Conservation (phyloP, 1,140 invertebrate genomes). For the Zaprionus lachaisei region DNA sequence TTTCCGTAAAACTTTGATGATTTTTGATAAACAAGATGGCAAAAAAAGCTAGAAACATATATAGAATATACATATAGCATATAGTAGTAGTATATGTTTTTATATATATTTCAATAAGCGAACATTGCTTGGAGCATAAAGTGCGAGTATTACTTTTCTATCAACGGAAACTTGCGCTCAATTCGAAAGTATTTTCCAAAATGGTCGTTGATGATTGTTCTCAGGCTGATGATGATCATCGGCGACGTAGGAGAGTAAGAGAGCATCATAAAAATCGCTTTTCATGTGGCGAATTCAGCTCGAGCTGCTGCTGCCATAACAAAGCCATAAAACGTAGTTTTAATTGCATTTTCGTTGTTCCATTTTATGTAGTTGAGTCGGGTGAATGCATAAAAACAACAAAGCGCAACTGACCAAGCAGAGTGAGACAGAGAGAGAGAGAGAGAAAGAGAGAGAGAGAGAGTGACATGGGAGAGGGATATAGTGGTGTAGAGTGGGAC, state of each 20-base stretch:
- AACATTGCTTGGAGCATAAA: slow-evolving; percentile 52
- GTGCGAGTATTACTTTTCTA: slow-evolving; percentile 76
- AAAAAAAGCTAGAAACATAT: slow-evolving; percentile 5
- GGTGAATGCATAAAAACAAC: slow-evolving; percentile 74
- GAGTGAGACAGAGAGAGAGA: slow-evolving; percentile 16
- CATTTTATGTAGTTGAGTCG: slow-evolving; percentile 79
- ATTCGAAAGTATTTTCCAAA: slow-evolving; percentile 70
- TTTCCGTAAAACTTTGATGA: slow-evolving; percentile 74
- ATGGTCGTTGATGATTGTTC: slow-evolving; percentile 13
- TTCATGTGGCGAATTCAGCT: slow-evolving; percentile 55
- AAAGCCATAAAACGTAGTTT: slow-evolving; percentile 84
- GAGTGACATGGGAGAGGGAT: no score
- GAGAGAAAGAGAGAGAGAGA: slow-evolving; percentile 4
- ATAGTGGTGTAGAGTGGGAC: not conserved
- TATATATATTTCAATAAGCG: slow-evolving; percentile 71
- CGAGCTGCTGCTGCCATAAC: slow-evolving; percentile 67
- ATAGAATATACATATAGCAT: slow-evolving; percentile 1
- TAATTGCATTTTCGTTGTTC: slow-evolving; percentile 84
- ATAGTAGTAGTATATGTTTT: slow-evolving; percentile 14
- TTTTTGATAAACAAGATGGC: slow-evolving; percentile 67
- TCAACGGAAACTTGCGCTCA: slow-evolving; percentile 65
- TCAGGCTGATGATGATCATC: slow-evolving; percentile 25
- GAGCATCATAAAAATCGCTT: slow-evolving; percentile 79
- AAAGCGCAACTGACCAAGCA: slow-evolving; percentile 66
- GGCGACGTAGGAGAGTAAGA: slow-evolving; percentile 37